phyloP scores from a whole-genome alignment of 2,888 invertebrate species.

The Aethes cnicana region DNA sequence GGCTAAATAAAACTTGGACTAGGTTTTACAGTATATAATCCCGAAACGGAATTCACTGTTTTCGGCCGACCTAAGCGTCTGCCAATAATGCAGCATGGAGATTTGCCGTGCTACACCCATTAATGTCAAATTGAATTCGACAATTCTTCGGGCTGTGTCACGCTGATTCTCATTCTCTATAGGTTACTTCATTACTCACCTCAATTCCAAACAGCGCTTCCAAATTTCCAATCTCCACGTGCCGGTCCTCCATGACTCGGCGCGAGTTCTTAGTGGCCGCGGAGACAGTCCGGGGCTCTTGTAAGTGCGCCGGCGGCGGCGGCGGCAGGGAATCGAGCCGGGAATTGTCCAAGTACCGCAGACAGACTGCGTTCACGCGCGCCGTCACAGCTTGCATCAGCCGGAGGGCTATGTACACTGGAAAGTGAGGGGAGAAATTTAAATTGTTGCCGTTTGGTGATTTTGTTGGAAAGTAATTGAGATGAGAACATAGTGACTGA shows the following conservation, averaged over 20 bases:
- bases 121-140: too few relatives aligned
- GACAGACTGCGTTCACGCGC: conserved; percentile 87
- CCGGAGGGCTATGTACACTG: conserved; percentile 87
- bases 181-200: conserved; percentile 69
- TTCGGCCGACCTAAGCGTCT: too few relatives aligned
- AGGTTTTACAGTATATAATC: too few relatives aligned
- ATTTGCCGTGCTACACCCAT: too few relatives aligned
- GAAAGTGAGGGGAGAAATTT: conserved; percentile 46
- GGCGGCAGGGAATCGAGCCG: conserved; percentile 84
- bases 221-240: conserved; percentile 91
- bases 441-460: background rate
- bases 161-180: background rate
- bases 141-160: background rate
- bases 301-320: conserved; percentile 79
- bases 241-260: conserved; percentile 95
- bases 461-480: too few relatives aligned
- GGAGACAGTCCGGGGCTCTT: conserved; percentile 81
- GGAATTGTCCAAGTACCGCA: conserved; percentile 86
- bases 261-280: conserved; percentile 91
- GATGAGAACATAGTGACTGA: background rate
- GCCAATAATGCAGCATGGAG: too few relatives aligned
- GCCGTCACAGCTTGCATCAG: conserved; percentile 89
- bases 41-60: too few relatives aligned
- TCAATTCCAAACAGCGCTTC: conserved; percentile 90
- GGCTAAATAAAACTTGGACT: too few relatives aligned